These are phyloP conservation scores for Enteromius thamalakanensis DNA, from an alignment of 2,797 vertebrate species.

Conservation along the genomic window DNA sequence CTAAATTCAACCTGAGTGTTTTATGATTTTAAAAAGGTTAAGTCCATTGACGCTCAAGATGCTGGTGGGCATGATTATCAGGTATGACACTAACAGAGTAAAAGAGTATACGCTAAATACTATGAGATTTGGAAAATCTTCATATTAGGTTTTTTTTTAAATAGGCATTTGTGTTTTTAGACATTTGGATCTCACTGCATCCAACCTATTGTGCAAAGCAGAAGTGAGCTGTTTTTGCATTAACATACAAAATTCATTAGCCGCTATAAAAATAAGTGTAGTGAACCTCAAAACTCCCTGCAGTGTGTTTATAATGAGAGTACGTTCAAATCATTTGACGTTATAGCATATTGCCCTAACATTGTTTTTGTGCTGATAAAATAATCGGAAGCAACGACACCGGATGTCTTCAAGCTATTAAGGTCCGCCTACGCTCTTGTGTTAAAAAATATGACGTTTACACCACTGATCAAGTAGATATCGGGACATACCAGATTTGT, in stretches of 20 bases:
- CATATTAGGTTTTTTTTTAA: neutral
- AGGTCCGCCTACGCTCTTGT: neutral
- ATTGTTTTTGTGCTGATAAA: neutral
- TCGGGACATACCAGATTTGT: slow-evolving; percentile 49
- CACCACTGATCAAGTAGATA: neutral
- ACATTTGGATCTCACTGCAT: neutral
- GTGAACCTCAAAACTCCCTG: neutral
- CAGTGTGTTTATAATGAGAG: neutral
- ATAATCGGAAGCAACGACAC: neutral
- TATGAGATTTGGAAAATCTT: neutral
- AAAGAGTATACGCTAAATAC: neutral
- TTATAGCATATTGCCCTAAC: neutral
- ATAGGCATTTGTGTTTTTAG: neutral
- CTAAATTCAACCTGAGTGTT: neutral
- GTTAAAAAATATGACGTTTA: neutral
- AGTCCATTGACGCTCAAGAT: neutral
- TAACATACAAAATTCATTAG: neutral
- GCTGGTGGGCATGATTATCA: neutral
- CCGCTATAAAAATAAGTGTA: neutral
- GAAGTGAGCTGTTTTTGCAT: neutral
- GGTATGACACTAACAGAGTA: neutral
- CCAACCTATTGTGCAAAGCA: neutral
- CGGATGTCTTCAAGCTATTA: neutral
- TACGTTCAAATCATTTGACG: neutral
- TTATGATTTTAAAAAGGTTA: neutral